Base-by-base conservation (phyloP, 1,140 invertebrate genomes). In the Temnothorax curvispinosus region DNA sequence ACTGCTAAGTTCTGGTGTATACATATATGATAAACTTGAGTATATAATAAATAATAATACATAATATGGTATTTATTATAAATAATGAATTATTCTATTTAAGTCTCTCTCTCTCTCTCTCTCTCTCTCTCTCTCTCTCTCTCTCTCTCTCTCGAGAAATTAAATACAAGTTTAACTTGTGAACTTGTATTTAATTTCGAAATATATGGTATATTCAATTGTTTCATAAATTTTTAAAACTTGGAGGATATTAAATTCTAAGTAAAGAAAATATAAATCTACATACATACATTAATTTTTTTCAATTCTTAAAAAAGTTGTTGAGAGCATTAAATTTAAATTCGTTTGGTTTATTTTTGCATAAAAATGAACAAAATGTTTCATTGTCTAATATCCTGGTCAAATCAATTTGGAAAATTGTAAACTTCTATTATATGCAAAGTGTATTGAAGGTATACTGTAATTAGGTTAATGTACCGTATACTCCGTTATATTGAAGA, bases 401-500 rank as follows among this genome's bases (percentile, higher is more conserved):
- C 11, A n/a, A 41, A 32, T 71, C 64, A 81, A 81, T 81, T 71
- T 81, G 21, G 21, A 44, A 81, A 71, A 71, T 71, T 71, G 50
- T 81, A 38, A 69, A 81, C 47, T 54, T n/a, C n/a, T 54, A 71
- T 71, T 81, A 80, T 78, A 58, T 32, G 41, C 44, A 52, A 44
- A 54, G 41, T 74, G 47, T 75, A 87, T 76, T 50, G 21, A 35
- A 62, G 13, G 27, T 64, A 82, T 75, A 47, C 50, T 18, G 72
- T 87, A 84, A 76, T 87, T 67, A 62, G 86, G 62, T 84, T 88
- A 88, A 88, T 71, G 86, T 87, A 82, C 8, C 35, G 35, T 64
- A 50, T 50, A 62, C 56, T 18, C 21, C 27, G 38, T 72, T 76
- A 56, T n/a, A 41, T 18, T 50, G 71, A 84, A 67, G 58, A 82